Evolutionary conservation across 2,888 invertebrate species (phyloP).

Genomic region (Apoda limacodes): DNA sequence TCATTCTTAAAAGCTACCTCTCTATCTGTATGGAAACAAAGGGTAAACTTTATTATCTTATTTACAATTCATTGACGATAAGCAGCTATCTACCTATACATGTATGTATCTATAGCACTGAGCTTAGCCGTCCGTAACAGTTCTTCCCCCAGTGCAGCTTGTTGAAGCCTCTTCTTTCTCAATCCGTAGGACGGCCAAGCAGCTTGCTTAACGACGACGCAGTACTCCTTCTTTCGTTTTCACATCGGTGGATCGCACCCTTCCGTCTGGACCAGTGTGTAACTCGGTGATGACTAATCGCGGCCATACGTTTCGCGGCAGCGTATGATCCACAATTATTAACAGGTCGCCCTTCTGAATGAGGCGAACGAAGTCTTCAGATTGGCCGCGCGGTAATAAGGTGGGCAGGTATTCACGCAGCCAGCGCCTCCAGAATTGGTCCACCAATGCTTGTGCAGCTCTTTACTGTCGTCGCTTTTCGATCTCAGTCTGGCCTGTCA

Average conservation of each 20-base stretch:
- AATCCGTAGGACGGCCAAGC: too few species aligned
- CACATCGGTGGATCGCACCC: constrained; percentile 9
- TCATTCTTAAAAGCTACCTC: too few species aligned
- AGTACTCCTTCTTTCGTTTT: constrained; percentile 7
- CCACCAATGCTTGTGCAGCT: constrained; percentile 6
- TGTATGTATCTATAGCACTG: too few species aligned
- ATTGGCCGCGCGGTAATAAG: constrained; percentile 4
- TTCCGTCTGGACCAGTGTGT: constrained; percentile 11
- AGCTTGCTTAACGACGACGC: constrained; percentile 6
- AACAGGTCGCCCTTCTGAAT: constrained; percentile 8
- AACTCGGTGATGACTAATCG: constrained; percentile 4
- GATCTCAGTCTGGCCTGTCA: constrained; percentile 3
- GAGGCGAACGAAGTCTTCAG: background rate
- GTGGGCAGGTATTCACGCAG: constrained; percentile 7
- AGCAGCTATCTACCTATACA: too few species aligned
- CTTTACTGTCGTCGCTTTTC: constrained; percentile 6
- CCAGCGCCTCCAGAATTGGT: constrained; percentile 13
- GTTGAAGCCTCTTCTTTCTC: too few species aligned
- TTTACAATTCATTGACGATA: too few species aligned
- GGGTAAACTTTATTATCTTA: too few species aligned
- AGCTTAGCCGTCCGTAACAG: too few species aligned
- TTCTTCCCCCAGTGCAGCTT: too few species aligned
- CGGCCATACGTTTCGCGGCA: constrained; percentile 13
- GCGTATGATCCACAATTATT: constrained; percentile 6
- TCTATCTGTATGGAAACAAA: too few species aligned